Evolutionary conservation across 2,888 invertebrate genomes (phyloP), one percentile per base, ranked within the genome.

Genomic region (Drosophila niveifrons): DNA sequence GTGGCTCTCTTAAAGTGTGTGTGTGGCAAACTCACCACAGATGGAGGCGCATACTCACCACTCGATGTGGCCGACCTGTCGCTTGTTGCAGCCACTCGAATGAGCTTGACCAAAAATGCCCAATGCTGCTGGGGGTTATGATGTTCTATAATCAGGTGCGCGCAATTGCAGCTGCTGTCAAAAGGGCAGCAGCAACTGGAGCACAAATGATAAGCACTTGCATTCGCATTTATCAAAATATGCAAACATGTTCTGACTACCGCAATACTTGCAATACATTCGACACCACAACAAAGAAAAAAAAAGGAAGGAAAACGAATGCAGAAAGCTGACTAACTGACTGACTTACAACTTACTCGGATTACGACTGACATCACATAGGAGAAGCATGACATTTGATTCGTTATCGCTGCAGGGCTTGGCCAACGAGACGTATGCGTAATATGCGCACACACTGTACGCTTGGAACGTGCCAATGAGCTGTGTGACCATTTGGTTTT

Each of bases 381-480:
- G 23, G 6, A 23, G 3, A 17, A 41, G 28, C 28, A 15, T 41
- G 28, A 56, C 34, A 23, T 44, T 46, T 7, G 15, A 36, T 56
- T 10, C 11, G 34, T 46, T 59, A 46, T 65, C 18, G 55, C 46
- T 55, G 67, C 61, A 18, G 15, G 17, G 43, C 18, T 47, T 15
- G 47, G 18, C 17, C 18, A 15, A 15, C 28, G 46, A 6, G 63
- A 61, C 62, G 83, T 79, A 85, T 82, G 80, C 76, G 82, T 80
- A 75, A 74, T 73, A 75, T 75, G 73, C 70, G 58, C 61, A 59
- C 78, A 73, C 65, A 70, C 59, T 75, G 2, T 52, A 47, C 75
- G 66, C 58, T 66, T 55, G 66, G 72, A 75, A 82, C 82, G 88
- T 82, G 82, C 88, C 80, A 88, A 88, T 88, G 88, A 88, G 82